Evolutionary conservation across 2,113 vertebrate species (phyloP), one percentile per base, ranked within the genome.

Genomic region (Phyllopteryx taeniolatus): DNA sequence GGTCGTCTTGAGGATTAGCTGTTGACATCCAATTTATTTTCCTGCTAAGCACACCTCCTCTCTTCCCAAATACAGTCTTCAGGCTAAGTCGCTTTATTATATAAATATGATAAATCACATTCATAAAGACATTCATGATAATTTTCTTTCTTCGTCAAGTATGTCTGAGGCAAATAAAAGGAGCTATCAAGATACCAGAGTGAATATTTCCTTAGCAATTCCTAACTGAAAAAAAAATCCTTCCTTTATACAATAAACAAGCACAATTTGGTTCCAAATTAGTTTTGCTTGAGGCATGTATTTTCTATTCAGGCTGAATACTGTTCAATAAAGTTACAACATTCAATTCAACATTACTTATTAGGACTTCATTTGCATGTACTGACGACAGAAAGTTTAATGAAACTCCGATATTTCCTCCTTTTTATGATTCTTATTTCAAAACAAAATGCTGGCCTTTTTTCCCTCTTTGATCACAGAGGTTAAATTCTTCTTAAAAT

Each of bases 1-100:
- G 66, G 73, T 73, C 60, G 65, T 68, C 44, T 75, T 79, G 15
- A 57, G 83, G 78, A 85, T 82, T 74, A 83, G 71, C 70, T 68
- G 39, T 56, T n/a, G 51, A 83, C 77, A 76, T 73, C 44, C 53
- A 59, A 74, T 80, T 80, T 70, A 80, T 77, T 63, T 71, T 67
- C 69, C 65, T 56, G 53, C 64, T 77, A 57, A 53, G 67, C 56
- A 68, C 20, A 85, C 77, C 79, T 74, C 73, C 35, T 62, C 78
- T 79, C 63, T 42, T 68, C 35, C n/a, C 8, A 43, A 79, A 75
- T 54, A 74, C 57, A 80, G 74, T 85, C 70, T 77, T 76, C 51
- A 43, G 42, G 72, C 71, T 51, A 49, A 68, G 15, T 63, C 54
- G 66, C 4, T 47, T n/a, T 74, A 70, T 67, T 75, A 27, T 42